phyloP scores from a whole-genome alignment of 2,888 invertebrate genomes.

The Antheraea yamamai region DNA sequence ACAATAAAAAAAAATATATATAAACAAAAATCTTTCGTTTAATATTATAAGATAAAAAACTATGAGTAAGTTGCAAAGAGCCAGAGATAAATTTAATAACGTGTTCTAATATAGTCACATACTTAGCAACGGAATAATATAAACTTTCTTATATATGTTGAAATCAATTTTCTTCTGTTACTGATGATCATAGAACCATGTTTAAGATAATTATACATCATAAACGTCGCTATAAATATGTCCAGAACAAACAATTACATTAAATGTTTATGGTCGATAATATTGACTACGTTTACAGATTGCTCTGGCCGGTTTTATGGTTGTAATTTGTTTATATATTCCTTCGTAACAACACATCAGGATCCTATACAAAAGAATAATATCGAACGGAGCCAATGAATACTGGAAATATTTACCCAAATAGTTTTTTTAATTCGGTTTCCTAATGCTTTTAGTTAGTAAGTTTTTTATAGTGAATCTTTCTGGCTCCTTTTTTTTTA shows the following conservation, averaged over 20 bases:
- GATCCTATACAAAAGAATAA: neutral
- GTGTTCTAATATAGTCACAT: neutral
- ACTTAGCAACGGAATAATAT: neutral
- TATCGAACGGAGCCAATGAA: neutral
- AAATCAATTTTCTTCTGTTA: neutral
- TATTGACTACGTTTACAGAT: slow-evolving; percentile 18
- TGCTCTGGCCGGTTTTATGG: slow-evolving; percentile 31
- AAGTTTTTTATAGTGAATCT: no score
- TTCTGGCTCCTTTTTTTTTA: no score
- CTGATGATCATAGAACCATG: neutral
- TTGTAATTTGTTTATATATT: slow-evolving; percentile 32
- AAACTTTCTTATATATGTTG: neutral
- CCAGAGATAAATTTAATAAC: neutral
- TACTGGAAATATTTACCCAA: neutral
- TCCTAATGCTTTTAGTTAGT: no score
- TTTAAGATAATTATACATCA: slow-evolving; percentile 3
- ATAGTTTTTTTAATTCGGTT: no score
- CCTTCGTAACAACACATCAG: neutral
- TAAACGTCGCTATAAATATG: slow-evolving; percentile 9
- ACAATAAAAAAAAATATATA: no score
- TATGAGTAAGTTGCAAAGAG: no score
- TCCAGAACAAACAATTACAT: slow-evolving; percentile 25
- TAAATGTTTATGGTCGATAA: slow-evolving; percentile 26
- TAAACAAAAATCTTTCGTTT: no score
- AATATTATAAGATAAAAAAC: no score